Conservation (phyloP, 1,140 invertebrate genomes). For the Sinonovacula constricta region DNA sequence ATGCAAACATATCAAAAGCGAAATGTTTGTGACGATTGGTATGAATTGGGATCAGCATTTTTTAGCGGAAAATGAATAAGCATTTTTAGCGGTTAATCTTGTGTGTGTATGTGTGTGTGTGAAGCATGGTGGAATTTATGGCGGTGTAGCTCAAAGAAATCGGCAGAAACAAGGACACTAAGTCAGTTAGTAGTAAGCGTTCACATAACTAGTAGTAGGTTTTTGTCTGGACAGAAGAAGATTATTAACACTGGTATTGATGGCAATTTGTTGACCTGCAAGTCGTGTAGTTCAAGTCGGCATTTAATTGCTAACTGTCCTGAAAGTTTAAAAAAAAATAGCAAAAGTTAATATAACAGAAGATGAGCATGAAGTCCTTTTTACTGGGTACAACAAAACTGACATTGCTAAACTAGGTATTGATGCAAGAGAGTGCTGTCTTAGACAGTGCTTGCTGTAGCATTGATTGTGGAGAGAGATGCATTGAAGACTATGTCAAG, state of each 20-base stretch:
- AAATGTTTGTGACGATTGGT: too few species aligned
- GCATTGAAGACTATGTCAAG: too few species aligned
- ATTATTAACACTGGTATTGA: slow-evolving; percentile 42
- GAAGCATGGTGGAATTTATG: background rate
- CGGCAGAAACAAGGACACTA: too few species aligned
- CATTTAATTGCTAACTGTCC: slow-evolving; percentile 57
- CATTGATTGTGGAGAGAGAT: too few species aligned
- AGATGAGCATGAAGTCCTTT: slow-evolving; percentile 43
- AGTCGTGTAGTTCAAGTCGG: slow-evolving; percentile 55
- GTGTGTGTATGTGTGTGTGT: slow-evolving; percentile 34
- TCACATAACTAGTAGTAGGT: too few species aligned
- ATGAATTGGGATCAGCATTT: slow-evolving; percentile 49
- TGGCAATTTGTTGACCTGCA: slow-evolving; percentile 44
- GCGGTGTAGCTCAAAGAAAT: background rate
- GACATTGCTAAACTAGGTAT: slow-evolving; percentile 45
- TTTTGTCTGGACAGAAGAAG: slow-evolving; percentile 19
- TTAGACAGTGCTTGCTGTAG: too few species aligned
- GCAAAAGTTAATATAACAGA: slow-evolving; percentile 48
- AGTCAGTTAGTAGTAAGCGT: too few species aligned
- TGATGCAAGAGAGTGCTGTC: slow-evolving; percentile 53
- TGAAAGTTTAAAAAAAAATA: slow-evolving; percentile 57
- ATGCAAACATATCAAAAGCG: slow-evolving; percentile 56
- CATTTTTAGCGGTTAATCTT: too few species aligned
- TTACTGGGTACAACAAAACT: slow-evolving; percentile 44
- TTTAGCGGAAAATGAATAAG: slow-evolving; percentile 52